Evolutionary conservation across 2,888 invertebrate genomes (phyloP).

Genomic region (Rhogogaster chlorosoma): DNA sequence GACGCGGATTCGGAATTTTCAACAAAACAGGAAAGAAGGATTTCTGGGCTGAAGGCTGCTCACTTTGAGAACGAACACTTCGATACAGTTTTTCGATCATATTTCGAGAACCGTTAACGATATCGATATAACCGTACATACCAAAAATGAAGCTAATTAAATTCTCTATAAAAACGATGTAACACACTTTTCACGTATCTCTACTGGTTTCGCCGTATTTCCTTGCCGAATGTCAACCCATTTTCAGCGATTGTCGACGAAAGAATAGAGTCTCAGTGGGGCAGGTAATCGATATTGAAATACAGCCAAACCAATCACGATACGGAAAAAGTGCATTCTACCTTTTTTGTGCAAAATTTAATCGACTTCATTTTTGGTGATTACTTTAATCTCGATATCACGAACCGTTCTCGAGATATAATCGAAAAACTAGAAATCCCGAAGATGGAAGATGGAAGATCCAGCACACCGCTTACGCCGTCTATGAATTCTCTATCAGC

Average conservation of each 20-base stretch:
- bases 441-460: too few relatives aligned
- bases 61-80: not conserved
- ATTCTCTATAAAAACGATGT: not conserved
- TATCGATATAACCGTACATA: fast-evolving
- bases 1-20: not conserved
- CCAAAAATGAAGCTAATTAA: not conserved
- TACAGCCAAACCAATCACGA: not conserved
- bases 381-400: not conserved
- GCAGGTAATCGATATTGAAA: not conserved
- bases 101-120: not conserved
- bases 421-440: not conserved
- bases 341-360: not conserved
- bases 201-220: not conserved
- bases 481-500: not conserved
- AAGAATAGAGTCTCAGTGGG: too few relatives aligned
- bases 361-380: not conserved
- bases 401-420: not conserved
- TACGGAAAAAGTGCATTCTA: not conserved
- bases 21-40: not conserved
- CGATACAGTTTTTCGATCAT: not conserved
- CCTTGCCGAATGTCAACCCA: not conserved
- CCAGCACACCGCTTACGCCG: not conserved
- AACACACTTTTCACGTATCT: not conserved
- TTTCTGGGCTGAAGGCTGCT: too few relatives aligned
- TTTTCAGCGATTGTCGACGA: too few relatives aligned